A percentile compares a stretch with the other conserved stretches of the same genome.
These are phyloP conservation scores for Oreochromis niloticus DNA, from an alignment of 2,113 vertebrate species.

Conservation along the genomic window DNA sequence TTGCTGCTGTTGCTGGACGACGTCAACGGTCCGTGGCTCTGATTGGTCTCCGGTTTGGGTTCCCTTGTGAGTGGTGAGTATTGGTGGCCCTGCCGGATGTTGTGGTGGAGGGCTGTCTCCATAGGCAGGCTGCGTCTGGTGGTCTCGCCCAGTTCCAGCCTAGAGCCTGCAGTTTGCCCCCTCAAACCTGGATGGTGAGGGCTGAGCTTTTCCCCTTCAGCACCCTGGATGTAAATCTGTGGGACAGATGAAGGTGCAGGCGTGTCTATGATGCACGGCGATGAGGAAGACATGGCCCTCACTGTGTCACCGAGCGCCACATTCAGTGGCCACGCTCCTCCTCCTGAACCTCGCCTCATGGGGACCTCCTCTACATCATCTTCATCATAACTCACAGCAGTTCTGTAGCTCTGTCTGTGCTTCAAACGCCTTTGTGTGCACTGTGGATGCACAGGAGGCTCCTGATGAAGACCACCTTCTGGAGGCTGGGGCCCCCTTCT, in stretches of 20 bases:
- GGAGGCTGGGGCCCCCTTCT: background rate
- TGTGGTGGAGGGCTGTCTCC: background rate
- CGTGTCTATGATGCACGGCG: background rate
- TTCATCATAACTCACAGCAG: conserved; percentile 47
- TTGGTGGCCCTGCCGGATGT: background rate
- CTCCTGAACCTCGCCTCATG: background rate
- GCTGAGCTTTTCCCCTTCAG: background rate
- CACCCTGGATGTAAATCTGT: conserved; percentile 65
- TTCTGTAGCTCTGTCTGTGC: conserved; percentile 56
- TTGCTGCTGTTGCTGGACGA: conserved; percentile 21
- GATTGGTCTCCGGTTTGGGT: background rate
- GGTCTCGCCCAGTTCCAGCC: background rate
- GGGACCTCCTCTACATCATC: background rate
- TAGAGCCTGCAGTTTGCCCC: background rate
- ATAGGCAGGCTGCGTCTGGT: background rate
- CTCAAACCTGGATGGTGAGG: background rate
- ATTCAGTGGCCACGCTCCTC: background rate
- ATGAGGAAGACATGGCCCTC: conserved; percentile 17
- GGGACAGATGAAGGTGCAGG: background rate
- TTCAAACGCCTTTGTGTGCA: background rate
- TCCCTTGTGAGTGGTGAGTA: background rate
- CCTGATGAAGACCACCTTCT: background rate
- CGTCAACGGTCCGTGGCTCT: background rate
- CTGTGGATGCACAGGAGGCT: background rate
- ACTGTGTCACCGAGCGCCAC: background rate